phyloP scores from a whole-genome alignment of 2,888 invertebrate genomes.

The Agrochola macilenta region DNA sequence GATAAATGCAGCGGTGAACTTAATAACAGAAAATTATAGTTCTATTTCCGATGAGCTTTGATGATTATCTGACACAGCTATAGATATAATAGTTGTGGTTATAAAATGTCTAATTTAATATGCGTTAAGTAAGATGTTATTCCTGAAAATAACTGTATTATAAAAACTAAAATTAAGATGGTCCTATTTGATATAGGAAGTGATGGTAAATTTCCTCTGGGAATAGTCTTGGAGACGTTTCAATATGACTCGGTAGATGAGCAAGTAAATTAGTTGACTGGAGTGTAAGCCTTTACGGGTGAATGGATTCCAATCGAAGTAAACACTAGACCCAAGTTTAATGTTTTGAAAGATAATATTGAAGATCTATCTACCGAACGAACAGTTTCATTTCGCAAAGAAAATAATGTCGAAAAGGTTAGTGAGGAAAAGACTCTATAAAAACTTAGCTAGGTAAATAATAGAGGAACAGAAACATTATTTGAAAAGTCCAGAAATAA shows the following conservation, averaged over 20 bases:
- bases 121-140: background rate
- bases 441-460: background rate
- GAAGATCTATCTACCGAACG: background rate
- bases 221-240: slow-evolving; percentile 7
- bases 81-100: slow-evolving; percentile 12
- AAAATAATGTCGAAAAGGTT: background rate
- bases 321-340: background rate
- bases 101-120: background rate
- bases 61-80: slow-evolving; percentile 15
- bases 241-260: slow-evolving; percentile 17
- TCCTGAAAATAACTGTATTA: background rate
- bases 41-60: slow-evolving; percentile 17
- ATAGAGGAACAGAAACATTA: background rate
- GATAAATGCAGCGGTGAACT: background rate
- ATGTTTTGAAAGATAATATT: slow-evolving; percentile 6
- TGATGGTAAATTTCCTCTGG: slow-evolving; percentile 9
- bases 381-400: background rate
- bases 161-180: slow-evolving; percentile 2
- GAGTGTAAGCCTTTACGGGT: slow-evolving; percentile 11
- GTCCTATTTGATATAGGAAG: background rate
- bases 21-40: slow-evolving; percentile 11
- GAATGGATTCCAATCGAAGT: slow-evolving; percentile 10
- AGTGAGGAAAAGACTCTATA: no score
- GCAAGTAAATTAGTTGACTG: slow-evolving; percentile 12
- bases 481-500: background rate